Evolutionary conservation across 2,797 vertebrate species (phyloP).

Genomic region (Sebastes iracundus): DNA sequence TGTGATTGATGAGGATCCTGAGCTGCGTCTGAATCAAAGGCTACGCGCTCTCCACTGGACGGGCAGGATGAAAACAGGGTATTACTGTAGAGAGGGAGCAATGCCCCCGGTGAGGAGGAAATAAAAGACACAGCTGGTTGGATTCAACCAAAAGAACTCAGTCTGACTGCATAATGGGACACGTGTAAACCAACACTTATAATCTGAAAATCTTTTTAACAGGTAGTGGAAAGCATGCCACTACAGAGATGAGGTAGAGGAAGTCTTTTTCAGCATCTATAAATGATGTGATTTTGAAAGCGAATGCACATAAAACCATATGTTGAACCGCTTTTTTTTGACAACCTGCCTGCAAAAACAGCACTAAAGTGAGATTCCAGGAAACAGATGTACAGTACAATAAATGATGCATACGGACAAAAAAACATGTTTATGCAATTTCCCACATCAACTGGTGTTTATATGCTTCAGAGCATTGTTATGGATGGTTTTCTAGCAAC

Average conservation of each 20-base stretch:
- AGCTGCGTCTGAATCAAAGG: conserved; percentile 52
- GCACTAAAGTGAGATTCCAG: background rate
- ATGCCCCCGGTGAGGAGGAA: background rate
- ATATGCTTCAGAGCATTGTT: background rate
- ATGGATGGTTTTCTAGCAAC: background rate
- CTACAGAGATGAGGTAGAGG: conserved; percentile 25
- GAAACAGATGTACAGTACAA: background rate
- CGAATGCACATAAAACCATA: conserved; percentile 1
- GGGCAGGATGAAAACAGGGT: conserved; percentile 20
- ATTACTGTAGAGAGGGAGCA: background rate
- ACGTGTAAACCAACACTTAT: background rate
- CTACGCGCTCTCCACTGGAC: background rate
- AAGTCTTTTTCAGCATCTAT: conserved; percentile 35
- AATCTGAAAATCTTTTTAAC: conserved; percentile 14
- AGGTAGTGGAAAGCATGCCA: conserved; percentile 22
- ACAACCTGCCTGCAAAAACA: background rate
- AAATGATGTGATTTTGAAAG: conserved; percentile 8
- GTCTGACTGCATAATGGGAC: conserved; percentile 1
- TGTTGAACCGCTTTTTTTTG: background rate
- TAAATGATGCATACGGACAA: background rate
- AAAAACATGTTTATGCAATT: background rate
- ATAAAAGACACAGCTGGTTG: conserved; percentile 19
- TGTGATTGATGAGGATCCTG: conserved; percentile 64
- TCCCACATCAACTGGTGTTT: background rate
- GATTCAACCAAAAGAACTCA: background rate